These are phyloP conservation scores for Phymorhynchus buccinoides DNA, from an alignment of 1,140 invertebrate species.

Conservation along the genomic window DNA sequence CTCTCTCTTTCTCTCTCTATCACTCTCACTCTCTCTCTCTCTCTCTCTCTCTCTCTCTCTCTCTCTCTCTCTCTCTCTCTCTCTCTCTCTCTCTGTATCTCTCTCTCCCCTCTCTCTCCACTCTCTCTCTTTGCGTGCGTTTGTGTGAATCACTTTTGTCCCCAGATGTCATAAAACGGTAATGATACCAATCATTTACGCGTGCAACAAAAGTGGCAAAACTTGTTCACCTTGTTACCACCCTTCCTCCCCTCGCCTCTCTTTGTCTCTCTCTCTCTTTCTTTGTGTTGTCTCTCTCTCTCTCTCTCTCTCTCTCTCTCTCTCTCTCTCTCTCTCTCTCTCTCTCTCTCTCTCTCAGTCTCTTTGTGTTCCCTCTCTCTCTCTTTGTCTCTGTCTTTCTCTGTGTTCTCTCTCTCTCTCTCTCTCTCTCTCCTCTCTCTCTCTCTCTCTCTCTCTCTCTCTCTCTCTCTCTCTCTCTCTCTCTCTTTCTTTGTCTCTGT, in stretches of 20 bases:
- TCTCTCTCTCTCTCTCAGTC: not conserved
- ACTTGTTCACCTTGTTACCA: not conserved
- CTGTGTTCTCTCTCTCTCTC: not conserved
- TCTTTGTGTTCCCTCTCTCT: not conserved
- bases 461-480: not conserved
- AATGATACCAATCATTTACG: too few relatives aligned
- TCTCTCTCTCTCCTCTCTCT: not conserved
- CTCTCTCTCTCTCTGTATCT: not conserved
- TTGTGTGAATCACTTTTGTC: not conserved
- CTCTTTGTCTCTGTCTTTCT: too few relatives aligned
- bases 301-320: not conserved
- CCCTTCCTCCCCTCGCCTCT: not conserved
- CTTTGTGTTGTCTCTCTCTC: too few relatives aligned
- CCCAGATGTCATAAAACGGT: too few relatives aligned
- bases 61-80: not conserved
- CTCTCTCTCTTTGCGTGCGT: constrained; percentile 4
- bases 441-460: not conserved
- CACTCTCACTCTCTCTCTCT: not conserved
- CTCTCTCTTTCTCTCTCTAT: too few relatives aligned
- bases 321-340: not conserved
- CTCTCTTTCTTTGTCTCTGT: not conserved
- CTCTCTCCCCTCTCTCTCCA: not conserved
- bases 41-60: not conserved
- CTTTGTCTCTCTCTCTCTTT: too few relatives aligned
- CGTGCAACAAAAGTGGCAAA: too few relatives aligned